phyloP scores from a whole-genome alignment of 2,888 invertebrate species.

The Leptodirus hochenwartii region DNA sequence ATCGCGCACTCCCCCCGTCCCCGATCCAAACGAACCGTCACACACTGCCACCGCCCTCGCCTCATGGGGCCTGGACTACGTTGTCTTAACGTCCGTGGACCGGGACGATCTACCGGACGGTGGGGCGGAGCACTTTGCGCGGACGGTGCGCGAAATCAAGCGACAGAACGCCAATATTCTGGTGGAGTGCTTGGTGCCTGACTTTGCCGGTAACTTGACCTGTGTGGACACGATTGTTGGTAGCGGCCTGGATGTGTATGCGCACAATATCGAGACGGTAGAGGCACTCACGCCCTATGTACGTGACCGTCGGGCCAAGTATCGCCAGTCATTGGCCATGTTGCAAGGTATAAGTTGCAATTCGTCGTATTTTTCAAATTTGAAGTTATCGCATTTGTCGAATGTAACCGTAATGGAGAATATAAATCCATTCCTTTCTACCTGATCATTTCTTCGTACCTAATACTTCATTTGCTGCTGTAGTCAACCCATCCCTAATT shows the following conservation, averaged over 20 bases:
- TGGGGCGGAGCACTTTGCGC: slow-evolving; percentile 83
- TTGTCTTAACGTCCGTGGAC: slow-evolving; percentile 95
- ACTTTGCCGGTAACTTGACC: slow-evolving; percentile 70
- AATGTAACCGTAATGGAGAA: too few relatives aligned
- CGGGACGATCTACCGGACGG: slow-evolving; percentile 92
- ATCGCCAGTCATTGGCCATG: slow-evolving; percentile 71
- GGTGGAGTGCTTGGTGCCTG: slow-evolving; percentile 93
- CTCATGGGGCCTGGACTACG: slow-evolving; percentile 92
- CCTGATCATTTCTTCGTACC: too few relatives aligned
- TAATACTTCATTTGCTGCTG: too few relatives aligned
- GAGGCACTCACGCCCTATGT: slow-evolving; percentile 80
- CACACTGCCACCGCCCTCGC: slow-evolving; percentile 87
- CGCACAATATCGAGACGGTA: slow-evolving; percentile 97
- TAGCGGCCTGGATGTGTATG: slow-evolving; percentile 88
- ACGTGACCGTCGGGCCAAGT: slow-evolving; percentile 84
- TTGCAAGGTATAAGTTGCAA: too few relatives aligned
- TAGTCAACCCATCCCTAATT: too few relatives aligned
- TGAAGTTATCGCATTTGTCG: too few relatives aligned
- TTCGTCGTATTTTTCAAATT: too few relatives aligned
- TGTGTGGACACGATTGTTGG: slow-evolving; percentile 57
- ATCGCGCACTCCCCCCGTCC: slow-evolving; percentile 68
- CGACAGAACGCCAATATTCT: slow-evolving; percentile 64
- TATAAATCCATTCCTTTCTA: too few relatives aligned
- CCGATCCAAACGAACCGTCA: slow-evolving; percentile 76
- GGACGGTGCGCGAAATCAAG: slow-evolving; percentile 79